phyloP scores from a whole-genome alignment of 2,888 invertebrate genomes.

The Pterostichus madidus region DNA sequence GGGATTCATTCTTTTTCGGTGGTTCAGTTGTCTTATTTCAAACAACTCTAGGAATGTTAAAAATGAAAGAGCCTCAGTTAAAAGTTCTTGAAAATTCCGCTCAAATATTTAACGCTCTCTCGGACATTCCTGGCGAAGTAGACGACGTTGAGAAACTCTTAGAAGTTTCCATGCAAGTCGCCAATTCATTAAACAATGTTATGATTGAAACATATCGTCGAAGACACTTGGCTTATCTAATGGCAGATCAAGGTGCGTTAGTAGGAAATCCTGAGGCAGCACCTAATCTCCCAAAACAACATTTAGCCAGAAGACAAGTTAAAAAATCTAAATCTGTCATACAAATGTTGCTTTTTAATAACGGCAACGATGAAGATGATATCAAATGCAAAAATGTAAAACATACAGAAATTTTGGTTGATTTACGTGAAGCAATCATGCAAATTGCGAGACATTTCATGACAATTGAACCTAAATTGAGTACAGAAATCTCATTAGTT shows the following conservation, averaged over 20 bases:
- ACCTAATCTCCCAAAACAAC: constrained; percentile 96
- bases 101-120: constrained; percentile 97
- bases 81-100: constrained; percentile 95
- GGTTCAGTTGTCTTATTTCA: constrained; percentile 97
- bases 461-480: constrained; percentile 92
- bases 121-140: constrained; percentile 96
- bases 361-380: constrained; percentile 88
- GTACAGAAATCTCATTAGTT: constrained; percentile 87
- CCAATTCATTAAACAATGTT: constrained; percentile 90
- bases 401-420: constrained; percentile 99
- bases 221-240: constrained; percentile 95
- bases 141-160: constrained; percentile 94
- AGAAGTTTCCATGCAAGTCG: constrained; percentile 86
- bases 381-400: constrained; percentile 97
- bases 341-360: constrained; percentile 92
- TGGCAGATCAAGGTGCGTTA: constrained; percentile 97
- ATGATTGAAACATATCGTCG: constrained; percentile 93
- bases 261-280: constrained; percentile 94
- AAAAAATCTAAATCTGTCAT: constrained; percentile 94
- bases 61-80: constrained; percentile 90
- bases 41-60: constrained; percentile 95
- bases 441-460: constrained; percentile 97
- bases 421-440: constrained; percentile 96
- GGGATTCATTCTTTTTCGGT: constrained; percentile 98
- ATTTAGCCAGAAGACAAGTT: constrained; percentile 91